Percentiles rank a stretch among this genome's conserved stretches.
phyloP scores from a whole-genome alignment of 2,113 vertebrate species.

The Periophthalmodon schlosseri region DNA sequence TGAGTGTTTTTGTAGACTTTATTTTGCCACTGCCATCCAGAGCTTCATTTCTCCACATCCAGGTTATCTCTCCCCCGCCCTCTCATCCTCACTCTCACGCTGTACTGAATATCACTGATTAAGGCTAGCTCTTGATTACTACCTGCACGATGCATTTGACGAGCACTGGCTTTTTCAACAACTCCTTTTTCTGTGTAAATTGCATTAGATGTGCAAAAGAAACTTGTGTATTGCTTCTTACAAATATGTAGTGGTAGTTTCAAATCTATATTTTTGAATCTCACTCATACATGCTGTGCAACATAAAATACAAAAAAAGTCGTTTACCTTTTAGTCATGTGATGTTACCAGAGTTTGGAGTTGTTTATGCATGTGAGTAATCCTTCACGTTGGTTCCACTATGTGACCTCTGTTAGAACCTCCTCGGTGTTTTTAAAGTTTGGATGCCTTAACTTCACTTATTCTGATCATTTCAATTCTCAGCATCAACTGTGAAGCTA shows the following conservation, averaged over 20 bases:
- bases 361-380: no score
- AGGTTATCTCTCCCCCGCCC: neutral
- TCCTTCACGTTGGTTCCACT: no score
- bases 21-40: neutral
- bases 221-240: conserved; percentile 2
- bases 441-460: no score
- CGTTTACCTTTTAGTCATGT: no score
- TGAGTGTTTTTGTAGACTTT: neutral
- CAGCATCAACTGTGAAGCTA: no score
- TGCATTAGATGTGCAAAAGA: conserved; percentile 10
- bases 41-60: neutral
- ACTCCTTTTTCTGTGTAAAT: conserved; percentile 5
- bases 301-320: no score
- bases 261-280: neutral
- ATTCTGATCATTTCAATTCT: no score
- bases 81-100: neutral
- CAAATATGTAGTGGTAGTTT: conserved; percentile 12
- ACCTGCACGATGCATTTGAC: conserved; percentile 17
- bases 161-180: conserved; percentile 9
- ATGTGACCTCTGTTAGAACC: no score
- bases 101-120: conserved; percentile 24
- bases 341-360: no score
- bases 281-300: neutral
- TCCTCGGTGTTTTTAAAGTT: no score
- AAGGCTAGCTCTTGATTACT: conserved; percentile 30